These are phyloP conservation scores for Helicoverpa zea DNA, from an alignment of 1,140 invertebrate genomes.

Conservation along the genomic window DNA sequence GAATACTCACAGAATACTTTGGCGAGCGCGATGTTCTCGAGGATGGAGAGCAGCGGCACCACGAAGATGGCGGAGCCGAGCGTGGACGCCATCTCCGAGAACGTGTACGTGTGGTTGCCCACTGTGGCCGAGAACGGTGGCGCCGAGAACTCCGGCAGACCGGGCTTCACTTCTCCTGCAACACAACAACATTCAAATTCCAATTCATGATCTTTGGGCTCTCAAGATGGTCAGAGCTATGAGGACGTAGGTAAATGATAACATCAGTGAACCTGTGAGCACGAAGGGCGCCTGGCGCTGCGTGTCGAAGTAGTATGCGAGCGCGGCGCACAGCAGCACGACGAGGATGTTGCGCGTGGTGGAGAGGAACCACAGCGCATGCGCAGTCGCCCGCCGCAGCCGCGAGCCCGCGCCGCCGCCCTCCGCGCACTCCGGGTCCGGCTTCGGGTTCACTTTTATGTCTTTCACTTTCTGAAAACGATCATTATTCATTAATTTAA, in stretches of 20 bases:
- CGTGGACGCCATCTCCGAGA: constrained; percentile 89
- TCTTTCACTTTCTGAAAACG: constrained; percentile 91
- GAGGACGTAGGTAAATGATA: too few species aligned
- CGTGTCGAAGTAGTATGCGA: constrained; percentile 89
- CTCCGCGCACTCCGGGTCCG: constrained; percentile 59
- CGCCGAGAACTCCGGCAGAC: constrained; percentile 88
- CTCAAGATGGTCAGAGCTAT: too few species aligned
- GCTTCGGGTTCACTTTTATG: constrained; percentile 84
- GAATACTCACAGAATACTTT: constrained; percentile 92
- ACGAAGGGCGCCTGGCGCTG: constrained; percentile 89
- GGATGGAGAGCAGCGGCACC: constrained; percentile 92
- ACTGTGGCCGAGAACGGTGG: constrained; percentile 89
- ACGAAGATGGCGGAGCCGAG: constrained; percentile 92
- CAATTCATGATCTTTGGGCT: too few species aligned
- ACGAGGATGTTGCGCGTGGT: constrained; percentile 93
- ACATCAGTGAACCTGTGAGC: constrained; percentile 87
- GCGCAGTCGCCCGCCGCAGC: constrained; percentile 77
- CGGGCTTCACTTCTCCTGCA: constrained; percentile 89
- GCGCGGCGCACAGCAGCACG: constrained; percentile 90
- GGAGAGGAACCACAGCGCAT: constrained; percentile 91
- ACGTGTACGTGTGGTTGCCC: constrained; percentile 90
- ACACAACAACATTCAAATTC: constrained; percentile 27
- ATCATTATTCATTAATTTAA: neutral
- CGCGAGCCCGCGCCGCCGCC: constrained; percentile 68
- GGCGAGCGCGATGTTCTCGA: constrained; percentile 93